phyloP scores from a whole-genome alignment of 2,888 invertebrate species.

The Drosophila acutilabella region DNA sequence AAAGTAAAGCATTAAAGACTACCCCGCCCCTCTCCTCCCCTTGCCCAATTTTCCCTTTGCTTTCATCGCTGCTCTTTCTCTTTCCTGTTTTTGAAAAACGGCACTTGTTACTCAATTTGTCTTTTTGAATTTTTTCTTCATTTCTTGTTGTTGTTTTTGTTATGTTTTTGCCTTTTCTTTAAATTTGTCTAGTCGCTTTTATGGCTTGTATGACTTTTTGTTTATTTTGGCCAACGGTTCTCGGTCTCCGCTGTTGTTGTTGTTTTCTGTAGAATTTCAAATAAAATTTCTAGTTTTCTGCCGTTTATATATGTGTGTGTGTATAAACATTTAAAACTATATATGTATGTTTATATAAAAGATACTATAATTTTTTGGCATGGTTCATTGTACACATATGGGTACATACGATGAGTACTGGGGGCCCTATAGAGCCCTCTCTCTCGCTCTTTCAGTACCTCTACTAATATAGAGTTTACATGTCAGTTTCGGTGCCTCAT shows the following conservation, averaged over 20 bases:
- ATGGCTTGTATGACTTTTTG: slow-evolving; percentile 40
- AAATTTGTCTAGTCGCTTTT: slow-evolving; percentile 48
- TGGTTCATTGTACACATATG: slow-evolving; percentile 71
- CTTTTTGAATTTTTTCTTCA: slow-evolving; percentile 49
- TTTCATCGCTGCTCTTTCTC: neutral
- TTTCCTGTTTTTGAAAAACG: slow-evolving; percentile 34
- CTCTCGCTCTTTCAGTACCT: slow-evolving; percentile 26
- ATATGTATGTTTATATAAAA: slow-evolving; percentile 15
- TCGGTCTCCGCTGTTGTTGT: slow-evolving; percentile 26
- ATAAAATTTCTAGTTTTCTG: slow-evolving; percentile 61
- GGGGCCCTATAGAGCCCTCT: slow-evolving; percentile 33
- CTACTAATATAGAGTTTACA: slow-evolving; percentile 31
- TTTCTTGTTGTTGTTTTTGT: slow-evolving; percentile 31
- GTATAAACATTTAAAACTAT: slow-evolving; percentile 3
- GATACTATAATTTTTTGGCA: slow-evolving; percentile 66
- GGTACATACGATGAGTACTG: slow-evolving; percentile 39
- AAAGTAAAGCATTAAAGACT: slow-evolving; percentile 41
- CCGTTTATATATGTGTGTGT: slow-evolving; percentile 16
- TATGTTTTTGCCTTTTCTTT: slow-evolving; percentile 39
- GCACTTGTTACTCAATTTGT: slow-evolving; percentile 75
- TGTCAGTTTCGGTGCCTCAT: slow-evolving; percentile 47
- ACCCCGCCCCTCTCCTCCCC: neutral
- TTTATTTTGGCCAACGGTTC: slow-evolving; percentile 60
- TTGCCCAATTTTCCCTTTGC: neutral
- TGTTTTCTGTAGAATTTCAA: slow-evolving; percentile 62